Base-by-base conservation (phyloP, 2,888 invertebrate genomes). In the Plagodis pulveraria region DNA sequence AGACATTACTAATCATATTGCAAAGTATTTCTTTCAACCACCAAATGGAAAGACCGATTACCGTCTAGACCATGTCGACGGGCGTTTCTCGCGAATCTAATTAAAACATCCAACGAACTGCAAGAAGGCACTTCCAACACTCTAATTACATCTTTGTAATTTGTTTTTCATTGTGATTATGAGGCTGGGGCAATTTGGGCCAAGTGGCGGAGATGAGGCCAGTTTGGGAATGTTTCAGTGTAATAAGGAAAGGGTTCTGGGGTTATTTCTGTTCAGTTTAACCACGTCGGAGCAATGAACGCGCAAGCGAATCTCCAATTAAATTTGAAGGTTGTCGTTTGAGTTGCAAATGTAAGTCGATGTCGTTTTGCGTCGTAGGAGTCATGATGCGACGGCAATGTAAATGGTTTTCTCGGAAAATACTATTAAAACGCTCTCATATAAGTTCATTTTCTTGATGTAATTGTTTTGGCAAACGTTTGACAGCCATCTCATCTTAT, bases 141-240 rank as follows among this genome's bases (percentile, higher is more conserved):
- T 53, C 49, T 67, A 63, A 67, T 64, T 67, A 67, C 60, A 57
- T 56, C 54, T 56, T 50, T 33, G 57, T 55, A 64, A 62, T 60
- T 67, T 58, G 58, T 64, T 63, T 64, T 67, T 58, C 59, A 67
- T 64, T 55, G 58, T 58, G 44, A 62, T 64, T 63, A 55, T 57
- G 55, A 57, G 47, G 35, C 51, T 46, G 33, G 22, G 44, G 44
- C 44, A n/a, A 58, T 58, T 58, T 38, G 9, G 40, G 48, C 36
- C 51, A 48, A 51, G 48, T 48, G 52, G 36, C 35, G 44, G 48
- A 34, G 46, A 44, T 48, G 58, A 50, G 55, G 55, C 51, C 47
- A 50, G 55, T 56, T 63, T 51, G 48, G 52, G 44, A 50, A 58
- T 56, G 50, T 66, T 62, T 57, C 9, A 45, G 50, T 49, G 48